A percentile compares a stretch with the other conserved stretches of the same genome.
phyloP scores from a whole-genome alignment of 2,113 vertebrate genomes.

The Geococcyx californianus region DNA sequence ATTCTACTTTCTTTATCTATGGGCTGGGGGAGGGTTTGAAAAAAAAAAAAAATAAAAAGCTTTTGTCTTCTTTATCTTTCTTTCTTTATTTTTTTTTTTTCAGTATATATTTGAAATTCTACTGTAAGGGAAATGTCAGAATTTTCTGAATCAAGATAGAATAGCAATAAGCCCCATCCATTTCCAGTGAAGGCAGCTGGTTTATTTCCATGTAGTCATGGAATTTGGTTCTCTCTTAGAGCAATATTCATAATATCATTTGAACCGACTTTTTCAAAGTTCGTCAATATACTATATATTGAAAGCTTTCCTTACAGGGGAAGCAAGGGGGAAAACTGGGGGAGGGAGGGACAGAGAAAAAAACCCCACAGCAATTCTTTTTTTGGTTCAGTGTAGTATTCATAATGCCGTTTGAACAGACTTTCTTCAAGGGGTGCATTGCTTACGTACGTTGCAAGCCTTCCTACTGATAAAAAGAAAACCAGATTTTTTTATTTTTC shows the following conservation, averaged over 20 bases:
- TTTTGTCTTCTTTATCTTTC: neutral
- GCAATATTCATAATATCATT: neutral
- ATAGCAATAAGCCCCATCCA: neutral
- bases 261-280: neutral
- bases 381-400: neutral
- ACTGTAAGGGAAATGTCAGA: neutral
- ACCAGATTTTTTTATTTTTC: neutral
- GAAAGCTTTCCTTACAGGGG: neutral
- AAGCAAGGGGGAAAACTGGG: neutral
- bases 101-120: neutral
- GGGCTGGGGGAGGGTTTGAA: too few relatives aligned
- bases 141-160: neutral
- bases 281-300: neutral
- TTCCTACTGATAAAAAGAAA: neutral
- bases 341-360: fast-evolving
- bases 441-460: neutral
- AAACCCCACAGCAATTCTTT: neutral
- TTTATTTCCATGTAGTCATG: neutral
- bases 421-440: neutral
- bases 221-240: neutral
- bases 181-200: neutral
- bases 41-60: neutral
- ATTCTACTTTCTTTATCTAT: neutral
- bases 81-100: too few relatives aligned
- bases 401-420: neutral